phyloP scores from a whole-genome alignment of 2,888 invertebrate species.

The Ophion slaviceki region DNA sequence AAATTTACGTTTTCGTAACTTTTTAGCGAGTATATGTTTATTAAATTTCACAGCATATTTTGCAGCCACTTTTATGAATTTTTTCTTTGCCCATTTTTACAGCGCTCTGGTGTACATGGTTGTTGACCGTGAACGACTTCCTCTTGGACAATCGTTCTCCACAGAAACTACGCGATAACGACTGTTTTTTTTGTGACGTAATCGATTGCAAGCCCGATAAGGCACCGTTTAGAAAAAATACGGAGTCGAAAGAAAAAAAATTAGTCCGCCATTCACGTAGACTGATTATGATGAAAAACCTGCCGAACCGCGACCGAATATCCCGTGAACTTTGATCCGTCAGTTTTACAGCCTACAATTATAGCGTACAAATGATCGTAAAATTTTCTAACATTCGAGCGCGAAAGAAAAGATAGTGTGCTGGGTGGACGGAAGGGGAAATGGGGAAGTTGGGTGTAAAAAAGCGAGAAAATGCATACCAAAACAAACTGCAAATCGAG shows the following conservation, averaged over 20 bases:
- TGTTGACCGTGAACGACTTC: neutral
- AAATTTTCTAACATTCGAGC: slow-evolving; percentile 13
- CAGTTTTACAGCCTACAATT: neutral
- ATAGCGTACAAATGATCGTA: slow-evolving; percentile 18
- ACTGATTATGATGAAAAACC: slow-evolving; percentile 21
- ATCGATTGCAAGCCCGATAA: slow-evolving; percentile 36
- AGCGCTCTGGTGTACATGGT: neutral
- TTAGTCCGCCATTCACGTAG: neutral
- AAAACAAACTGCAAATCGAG: slow-evolving; percentile 63
- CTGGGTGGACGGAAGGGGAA: slow-evolving; percentile 16
- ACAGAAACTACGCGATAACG: neutral
- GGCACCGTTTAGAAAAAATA: slow-evolving; percentile 28
- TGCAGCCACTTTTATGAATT: neutral
- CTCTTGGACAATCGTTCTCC: neutral
- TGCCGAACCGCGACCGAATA: neutral
- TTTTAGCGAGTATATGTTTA: too few relatives aligned
- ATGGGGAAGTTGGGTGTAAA: slow-evolving; percentile 13
- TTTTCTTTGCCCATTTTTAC: neutral
- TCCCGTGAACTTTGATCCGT: neutral
- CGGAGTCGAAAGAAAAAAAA: neutral
- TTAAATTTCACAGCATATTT: neutral
- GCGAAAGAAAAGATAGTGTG: slow-evolving; percentile 22
- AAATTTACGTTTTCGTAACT: too few relatives aligned
- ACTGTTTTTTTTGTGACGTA: slow-evolving; percentile 50
- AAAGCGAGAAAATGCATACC: slow-evolving; percentile 65